Conservation (phyloP, 2,797 vertebrate species). For the Ceryle rudis region DNA sequence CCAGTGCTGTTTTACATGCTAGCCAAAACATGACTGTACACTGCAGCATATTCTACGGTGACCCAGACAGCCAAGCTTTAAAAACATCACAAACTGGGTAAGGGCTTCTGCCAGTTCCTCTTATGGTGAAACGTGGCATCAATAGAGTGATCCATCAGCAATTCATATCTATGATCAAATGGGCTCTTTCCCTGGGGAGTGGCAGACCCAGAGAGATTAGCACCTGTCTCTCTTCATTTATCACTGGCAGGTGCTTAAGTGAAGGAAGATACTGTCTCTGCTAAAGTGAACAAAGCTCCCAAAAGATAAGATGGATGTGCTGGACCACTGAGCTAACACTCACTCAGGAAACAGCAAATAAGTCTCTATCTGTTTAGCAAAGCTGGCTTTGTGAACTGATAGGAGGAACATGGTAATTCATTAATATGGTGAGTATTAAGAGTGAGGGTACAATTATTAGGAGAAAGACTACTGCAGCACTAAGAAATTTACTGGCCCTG, state of each 20-base stretch:
- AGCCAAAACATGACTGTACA: not conserved
- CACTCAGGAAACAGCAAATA: conserved; percentile 51
- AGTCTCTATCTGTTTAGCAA: conserved; percentile 42
- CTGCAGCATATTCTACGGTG: not conserved
- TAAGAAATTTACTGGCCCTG: not conserved
- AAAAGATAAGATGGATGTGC: conserved; percentile 74
- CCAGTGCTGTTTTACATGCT: not conserved
- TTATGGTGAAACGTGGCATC: not conserved
- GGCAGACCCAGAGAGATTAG: conserved; percentile 24
- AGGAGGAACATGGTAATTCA: not conserved
- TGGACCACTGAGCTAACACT: conserved; percentile 54
- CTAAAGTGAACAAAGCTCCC: conserved; percentile 56
- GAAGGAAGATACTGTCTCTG: conserved; percentile 36
- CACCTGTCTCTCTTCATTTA: conserved; percentile 66
- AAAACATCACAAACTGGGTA: not conserved
- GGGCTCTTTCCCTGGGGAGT: not conserved
- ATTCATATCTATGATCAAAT: not conserved
- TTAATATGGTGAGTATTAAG: not conserved
- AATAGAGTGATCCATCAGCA: not conserved
- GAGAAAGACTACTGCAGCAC: not conserved
- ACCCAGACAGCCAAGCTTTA: not conserved
- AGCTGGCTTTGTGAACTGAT: conserved; percentile 23
- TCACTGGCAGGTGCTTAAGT: conserved; percentile 69
- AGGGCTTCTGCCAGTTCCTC: not conserved
- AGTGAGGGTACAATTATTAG: not conserved